Base-by-base conservation (phyloP, 2,888 invertebrate species). In the Scaptodrosophila latifasciaeformis region DNA sequence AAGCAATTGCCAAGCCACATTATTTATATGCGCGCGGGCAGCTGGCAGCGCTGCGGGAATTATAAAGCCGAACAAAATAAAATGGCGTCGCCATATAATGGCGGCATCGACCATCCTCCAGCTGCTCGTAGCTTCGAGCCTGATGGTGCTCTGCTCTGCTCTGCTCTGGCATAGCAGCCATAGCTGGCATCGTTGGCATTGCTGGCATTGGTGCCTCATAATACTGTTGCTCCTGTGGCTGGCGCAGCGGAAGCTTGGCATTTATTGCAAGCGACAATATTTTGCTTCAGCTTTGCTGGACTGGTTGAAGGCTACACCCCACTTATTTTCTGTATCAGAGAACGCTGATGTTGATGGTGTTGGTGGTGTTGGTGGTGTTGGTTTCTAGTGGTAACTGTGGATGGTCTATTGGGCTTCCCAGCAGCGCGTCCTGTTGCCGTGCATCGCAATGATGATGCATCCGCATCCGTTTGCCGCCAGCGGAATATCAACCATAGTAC, bases 231-330 rank as follows among this genome's bases (percentile, higher is more conserved):
- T 35, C 17, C 35, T 31, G 31, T 12, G 31, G 35, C 44, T 66
- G 77, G 66, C 70, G 68, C 77, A 74, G 62, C 74, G 77, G 75
- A 79, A 72, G 77, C 64, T 72, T 75, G 75, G 72, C 77, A 77
- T 80, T 78, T 78, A 80, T 76, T 70, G 70, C 77, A 65, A 70
- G 75, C 77, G 77, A 77, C 77, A 79, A 78, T 75, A 75, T 75
- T 78, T 75, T 61, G 71, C 71, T 71, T 40, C 27, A 18, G 21
- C 10, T 18, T n/a, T n/a, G n/a, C n/a, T n/a, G n/a, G n/a, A n/a
- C n/a, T n/a, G n/a, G n/a, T n/a, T n/a, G n/a, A n/a, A n/a, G n/a
- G n/a, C n/a, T n/a, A n/a, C n/a, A n/a, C n/a, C n/a, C n/a, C n/a
- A n/a, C n/a, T n/a, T n/a, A n/a, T n/a, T n/a, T n/a, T n/a, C n/a